phyloP scores from a whole-genome alignment of 2,888 invertebrate genomes.

The Plebejus anna region DNA sequence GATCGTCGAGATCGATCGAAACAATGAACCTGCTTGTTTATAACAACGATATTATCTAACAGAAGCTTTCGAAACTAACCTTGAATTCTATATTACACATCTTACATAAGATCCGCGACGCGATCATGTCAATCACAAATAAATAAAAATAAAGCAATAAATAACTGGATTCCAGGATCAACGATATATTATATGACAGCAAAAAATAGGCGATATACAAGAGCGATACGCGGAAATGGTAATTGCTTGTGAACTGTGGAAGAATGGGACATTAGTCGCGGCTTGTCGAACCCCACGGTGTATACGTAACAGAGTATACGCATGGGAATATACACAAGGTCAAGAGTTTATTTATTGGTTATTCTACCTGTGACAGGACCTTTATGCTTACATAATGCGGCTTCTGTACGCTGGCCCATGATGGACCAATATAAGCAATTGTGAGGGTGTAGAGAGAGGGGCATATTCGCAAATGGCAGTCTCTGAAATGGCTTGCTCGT shows the following conservation, averaged over 20 bases:
- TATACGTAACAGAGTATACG: conserved; percentile 64
- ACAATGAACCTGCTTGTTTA: not conserved
- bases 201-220: conserved; percentile 21
- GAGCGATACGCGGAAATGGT: conserved; percentile 53
- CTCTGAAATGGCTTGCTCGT: not conserved
- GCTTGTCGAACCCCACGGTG: conserved; percentile 40
- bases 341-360: conserved; percentile 45
- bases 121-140: conserved; percentile 15
- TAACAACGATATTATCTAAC: not conserved
- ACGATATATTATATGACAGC: conserved; percentile 2
- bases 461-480: not conserved
- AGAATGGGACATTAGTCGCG: conserved; percentile 55
- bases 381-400: not conserved
- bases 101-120: conserved; percentile 2
- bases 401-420: not conserved
- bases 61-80: conserved; percentile 5
- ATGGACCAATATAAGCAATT: not conserved
- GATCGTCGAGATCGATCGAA: too few relatives aligned
- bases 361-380: not conserved
- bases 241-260: conserved; percentile 46
- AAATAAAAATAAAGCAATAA: conserved; percentile 18
- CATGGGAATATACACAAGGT: conserved; percentile 55
- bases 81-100: conserved; percentile 5
- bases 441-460: not conserved
- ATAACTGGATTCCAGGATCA: conserved; percentile 4